Base-by-base conservation (phyloP, 2,113 vertebrate genomes). In the Cephalopholis sonnerati region DNA sequence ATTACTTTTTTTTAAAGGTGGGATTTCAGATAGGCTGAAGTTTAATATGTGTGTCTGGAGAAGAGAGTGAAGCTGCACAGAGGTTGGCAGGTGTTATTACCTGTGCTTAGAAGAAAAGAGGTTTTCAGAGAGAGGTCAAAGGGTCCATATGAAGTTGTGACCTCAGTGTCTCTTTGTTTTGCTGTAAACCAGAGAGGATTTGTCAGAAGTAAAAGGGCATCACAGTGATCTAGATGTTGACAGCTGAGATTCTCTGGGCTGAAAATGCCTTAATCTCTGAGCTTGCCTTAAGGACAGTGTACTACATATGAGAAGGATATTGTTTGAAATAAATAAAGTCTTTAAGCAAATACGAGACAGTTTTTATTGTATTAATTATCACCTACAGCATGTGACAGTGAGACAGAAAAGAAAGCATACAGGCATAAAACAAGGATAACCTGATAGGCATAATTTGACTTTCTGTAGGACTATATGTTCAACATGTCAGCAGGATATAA, bases 111-210 rank as follows among this genome's bases (percentile, higher is more conserved):
- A 69, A 36, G 61, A 77, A 64, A 51, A 69, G 15, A 82, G 39
- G 29, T 68, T 68, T 44, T 82, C 53, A 71, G 32, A 72, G 18
- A 59, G 53, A 69, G 81, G 67, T 86, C 67, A 81, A 53, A 57
- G 15, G 20, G 16, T 65, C 29, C 2, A 22, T 41, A 64, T n/a
- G 5, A 54, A 64, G 63, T 16, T 13, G 54, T 79, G 39, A 68
- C 65, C 68, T 59, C 17, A 9, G 39, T 11, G 24, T 73, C 25
- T 39, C 4, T 65, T 51, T 2, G 4, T 54, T 80, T 78, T 46
- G 17, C 51, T 48, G 15, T 25, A 72, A 79, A 79, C 50, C 9
- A 44, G 5, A 63, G 25, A 69, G 59, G 64, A 80, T 82, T 75
- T 61, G 24, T 65, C 32, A 20, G 46, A 78, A 81, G 24, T 51